Conservation (phyloP, 2,888 invertebrate genomes). For the Globia sparganii region DNA sequence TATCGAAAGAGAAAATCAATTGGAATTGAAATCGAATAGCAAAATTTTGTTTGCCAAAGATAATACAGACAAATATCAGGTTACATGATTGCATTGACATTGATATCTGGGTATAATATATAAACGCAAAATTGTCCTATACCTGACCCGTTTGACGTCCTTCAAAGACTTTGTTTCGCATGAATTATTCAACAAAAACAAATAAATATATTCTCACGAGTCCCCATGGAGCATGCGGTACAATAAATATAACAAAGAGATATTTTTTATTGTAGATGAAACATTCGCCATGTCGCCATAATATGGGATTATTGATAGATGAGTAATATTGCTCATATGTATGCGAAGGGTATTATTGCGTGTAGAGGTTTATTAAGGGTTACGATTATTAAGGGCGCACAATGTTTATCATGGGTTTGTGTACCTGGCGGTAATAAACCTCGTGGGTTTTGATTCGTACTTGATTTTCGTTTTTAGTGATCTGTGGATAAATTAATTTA, state of each 20-base stretch:
- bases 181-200: slow-evolving; percentile 55
- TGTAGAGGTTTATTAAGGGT: background rate
- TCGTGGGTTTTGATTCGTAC: background rate
- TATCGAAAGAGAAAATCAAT: background rate
- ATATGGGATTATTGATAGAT: slow-evolving; percentile 35
- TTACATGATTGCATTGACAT: slow-evolving; percentile 16
- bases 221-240: slow-evolving; percentile 45
- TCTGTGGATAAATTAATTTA: background rate
- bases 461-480: background rate
- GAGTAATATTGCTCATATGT: slow-evolving; percentile 12
- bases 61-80: slow-evolving; percentile 16
- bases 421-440: background rate
- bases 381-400: background rate
- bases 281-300: slow-evolving; percentile 11
- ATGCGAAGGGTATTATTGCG: slow-evolving; percentile 11
- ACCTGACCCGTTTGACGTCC: slow-evolving; percentile 41
- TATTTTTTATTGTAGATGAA: slow-evolving; percentile 52
- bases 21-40: slow-evolving; percentile 13
- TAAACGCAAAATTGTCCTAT: background rate
- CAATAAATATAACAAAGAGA: slow-evolving; percentile 43
- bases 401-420: background rate
- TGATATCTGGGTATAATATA: slow-evolving; percentile 15
- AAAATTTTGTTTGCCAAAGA: slow-evolving; percentile 23
- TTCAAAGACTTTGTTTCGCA: slow-evolving; percentile 47
- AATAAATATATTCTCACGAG: slow-evolving; percentile 45